Evolutionary conservation across 2,113 vertebrate genomes (phyloP).

Genomic region (Sphyrna mokarran): DNA sequence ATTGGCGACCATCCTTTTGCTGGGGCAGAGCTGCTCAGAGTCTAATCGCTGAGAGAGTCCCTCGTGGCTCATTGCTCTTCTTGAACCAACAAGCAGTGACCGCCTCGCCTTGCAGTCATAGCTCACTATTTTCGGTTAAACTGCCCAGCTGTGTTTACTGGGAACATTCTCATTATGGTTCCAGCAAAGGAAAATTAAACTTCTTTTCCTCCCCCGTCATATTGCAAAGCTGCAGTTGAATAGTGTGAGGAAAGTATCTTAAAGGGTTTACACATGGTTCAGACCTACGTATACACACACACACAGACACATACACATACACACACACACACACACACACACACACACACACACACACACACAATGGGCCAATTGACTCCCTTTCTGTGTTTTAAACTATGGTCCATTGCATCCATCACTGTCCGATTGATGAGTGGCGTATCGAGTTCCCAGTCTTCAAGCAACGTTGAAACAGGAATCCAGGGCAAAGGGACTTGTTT

Average conservation of each 20-base stretch:
- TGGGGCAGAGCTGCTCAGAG: background rate
- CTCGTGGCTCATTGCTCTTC: background rate
- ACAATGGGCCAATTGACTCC: background rate
- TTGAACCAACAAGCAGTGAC: constrained; percentile 27
- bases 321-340: no score
- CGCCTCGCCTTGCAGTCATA: background rate
- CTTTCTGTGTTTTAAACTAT: background rate
- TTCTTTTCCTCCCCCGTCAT: background rate
- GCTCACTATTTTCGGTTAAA: background rate
- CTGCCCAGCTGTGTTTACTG: constrained; percentile 24
- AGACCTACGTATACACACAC: background rate
- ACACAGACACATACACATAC: no score
- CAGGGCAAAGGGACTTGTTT: background rate
- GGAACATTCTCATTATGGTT: background rate
- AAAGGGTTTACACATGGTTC: background rate
- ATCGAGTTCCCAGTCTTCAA: background rate
- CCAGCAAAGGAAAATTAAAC: background rate
- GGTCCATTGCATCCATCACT: background rate
- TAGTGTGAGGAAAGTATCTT: background rate
- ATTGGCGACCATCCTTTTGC: background rate
- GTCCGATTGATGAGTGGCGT: background rate
- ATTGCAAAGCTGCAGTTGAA: background rate
- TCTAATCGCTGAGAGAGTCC: background rate
- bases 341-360: no score
- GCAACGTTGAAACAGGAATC: background rate